A percentile compares a stretch with the other conserved stretches of the same genome.
These are phyloP conservation scores for Rhabdornis inornatus DNA, from an alignment of 2,113 vertebrate genomes.

Conservation along the genomic window DNA sequence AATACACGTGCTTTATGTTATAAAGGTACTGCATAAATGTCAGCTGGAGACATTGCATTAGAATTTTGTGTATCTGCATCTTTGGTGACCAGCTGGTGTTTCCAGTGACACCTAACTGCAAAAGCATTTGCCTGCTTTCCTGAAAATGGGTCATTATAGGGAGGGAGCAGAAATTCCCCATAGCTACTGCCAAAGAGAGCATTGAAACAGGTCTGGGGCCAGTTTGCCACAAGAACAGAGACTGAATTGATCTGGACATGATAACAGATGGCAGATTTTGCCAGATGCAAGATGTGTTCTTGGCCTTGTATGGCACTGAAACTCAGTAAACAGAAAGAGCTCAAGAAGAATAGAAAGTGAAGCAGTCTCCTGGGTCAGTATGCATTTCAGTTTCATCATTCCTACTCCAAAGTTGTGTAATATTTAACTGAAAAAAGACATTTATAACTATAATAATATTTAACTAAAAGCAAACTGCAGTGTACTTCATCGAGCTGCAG, in stretches of 20 bases:
- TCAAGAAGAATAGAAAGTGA: neutral
- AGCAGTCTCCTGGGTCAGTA: neutral
- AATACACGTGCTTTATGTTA: neutral
- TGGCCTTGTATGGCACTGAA: neutral
- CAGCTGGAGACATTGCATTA: neutral
- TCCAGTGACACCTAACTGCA: neutral
- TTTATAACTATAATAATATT: slow-evolving; percentile 31
- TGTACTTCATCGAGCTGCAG: neutral
- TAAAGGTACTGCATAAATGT: neutral
- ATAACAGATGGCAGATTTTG: neutral
- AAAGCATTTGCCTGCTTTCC: neutral
- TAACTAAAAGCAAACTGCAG: slow-evolving; percentile 14
- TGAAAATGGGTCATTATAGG: neutral
- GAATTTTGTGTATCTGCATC: neutral
- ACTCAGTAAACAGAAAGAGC: neutral
- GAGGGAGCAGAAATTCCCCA: neutral
- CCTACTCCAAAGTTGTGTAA: slow-evolving; percentile 28
- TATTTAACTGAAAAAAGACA: slow-evolving; percentile 20
- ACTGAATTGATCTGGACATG: neutral
- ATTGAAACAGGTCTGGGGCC: neutral
- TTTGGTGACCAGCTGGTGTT: neutral
- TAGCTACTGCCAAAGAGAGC: neutral
- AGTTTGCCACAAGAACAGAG: neutral
- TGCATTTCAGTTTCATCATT: neutral
- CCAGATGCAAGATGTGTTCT: neutral